A percentile compares a stretch with the other conserved stretches of the same genome.
Conservation (phyloP, 2,113 vertebrate genomes). For the Entelurus aequoreus region DNA sequence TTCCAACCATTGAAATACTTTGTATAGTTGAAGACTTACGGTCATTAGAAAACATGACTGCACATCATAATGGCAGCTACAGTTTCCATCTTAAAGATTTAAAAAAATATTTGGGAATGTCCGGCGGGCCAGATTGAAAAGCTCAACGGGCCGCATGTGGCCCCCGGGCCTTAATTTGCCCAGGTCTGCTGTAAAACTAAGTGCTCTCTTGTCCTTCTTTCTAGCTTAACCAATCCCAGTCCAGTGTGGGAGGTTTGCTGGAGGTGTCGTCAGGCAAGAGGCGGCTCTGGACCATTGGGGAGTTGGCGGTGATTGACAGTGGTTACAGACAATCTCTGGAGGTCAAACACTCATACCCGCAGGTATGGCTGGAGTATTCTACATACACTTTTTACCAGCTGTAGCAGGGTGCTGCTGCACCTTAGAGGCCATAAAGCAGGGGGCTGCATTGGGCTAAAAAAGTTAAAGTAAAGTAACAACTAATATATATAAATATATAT, state of each 20-base stretch:
- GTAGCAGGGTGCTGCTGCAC: not conserved
- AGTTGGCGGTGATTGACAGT: slow-evolving; percentile 48
- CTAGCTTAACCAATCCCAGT: slow-evolving; percentile 65
- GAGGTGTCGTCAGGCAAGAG: slow-evolving; percentile 60
- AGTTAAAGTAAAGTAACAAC: too few species aligned
- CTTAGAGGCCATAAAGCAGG: not conserved
- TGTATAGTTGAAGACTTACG: too few species aligned
- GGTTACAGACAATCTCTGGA: slow-evolving; percentile 61
- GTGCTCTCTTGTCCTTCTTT: not conserved
- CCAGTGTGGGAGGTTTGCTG: slow-evolving; percentile 51
- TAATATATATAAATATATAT: too few species aligned
- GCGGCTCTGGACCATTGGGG: slow-evolving; percentile 55
- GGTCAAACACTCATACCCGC: slow-evolving; percentile 72
- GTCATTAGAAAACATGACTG: too few species aligned
- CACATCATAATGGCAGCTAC: too few species aligned
- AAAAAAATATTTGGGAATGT: too few species aligned
- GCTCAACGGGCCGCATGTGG: too few species aligned
- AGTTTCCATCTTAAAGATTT: too few species aligned
- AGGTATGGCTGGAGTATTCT: slow-evolving; percentile 56
- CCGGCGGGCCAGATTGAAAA: too few species aligned
- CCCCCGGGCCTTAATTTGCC: too few species aligned
- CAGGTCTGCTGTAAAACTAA: not conserved
- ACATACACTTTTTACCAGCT: not conserved
- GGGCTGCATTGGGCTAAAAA: too few species aligned
- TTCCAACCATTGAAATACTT: too few species aligned